Percentiles rank a stretch among this genome's conserved stretches.
Evolutionary conservation across 2,113 vertebrate genomes (phyloP).

Genomic region (Mustelus asterias): DNA sequence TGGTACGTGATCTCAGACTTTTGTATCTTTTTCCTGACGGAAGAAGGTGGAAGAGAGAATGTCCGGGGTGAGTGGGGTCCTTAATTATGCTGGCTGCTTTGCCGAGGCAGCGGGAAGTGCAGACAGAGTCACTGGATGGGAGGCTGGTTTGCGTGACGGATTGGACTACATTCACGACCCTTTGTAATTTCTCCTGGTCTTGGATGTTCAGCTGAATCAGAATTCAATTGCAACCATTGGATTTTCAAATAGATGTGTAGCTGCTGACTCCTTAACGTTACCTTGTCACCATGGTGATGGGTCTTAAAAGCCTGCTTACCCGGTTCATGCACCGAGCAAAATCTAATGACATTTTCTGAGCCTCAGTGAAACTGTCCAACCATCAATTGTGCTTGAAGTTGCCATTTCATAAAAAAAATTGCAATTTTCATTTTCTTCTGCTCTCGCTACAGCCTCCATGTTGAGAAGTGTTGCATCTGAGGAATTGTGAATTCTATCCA

Average conservation of each 20-base stretch:
- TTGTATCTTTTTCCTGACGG: too few species aligned
- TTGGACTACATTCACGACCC: too few species aligned
- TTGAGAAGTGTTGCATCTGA: background rate
- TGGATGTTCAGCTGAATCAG: background rate
- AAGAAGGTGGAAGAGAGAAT: too few species aligned
- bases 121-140: too few species aligned
- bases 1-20: too few species aligned
- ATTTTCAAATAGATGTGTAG: constrained; percentile 2
- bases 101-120: too few species aligned
- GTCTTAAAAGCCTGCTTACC: background rate
- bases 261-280: too few species aligned
- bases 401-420: background rate
- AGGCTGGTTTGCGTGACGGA: too few species aligned
- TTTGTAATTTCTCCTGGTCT: too few species aligned
- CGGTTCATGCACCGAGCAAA: background rate
- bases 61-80: too few species aligned
- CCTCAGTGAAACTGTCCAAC: background rate
- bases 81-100: too few species aligned
- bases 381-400: background rate
- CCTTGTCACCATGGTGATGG: constrained; percentile 22
- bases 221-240: background rate
- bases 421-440: background rate
- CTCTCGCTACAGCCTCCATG: background rate
- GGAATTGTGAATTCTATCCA: background rate
- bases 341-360: background rate